phyloP scores from a whole-genome alignment of 2,888 invertebrate genomes.

The Stenolophus ochropezus region DNA sequence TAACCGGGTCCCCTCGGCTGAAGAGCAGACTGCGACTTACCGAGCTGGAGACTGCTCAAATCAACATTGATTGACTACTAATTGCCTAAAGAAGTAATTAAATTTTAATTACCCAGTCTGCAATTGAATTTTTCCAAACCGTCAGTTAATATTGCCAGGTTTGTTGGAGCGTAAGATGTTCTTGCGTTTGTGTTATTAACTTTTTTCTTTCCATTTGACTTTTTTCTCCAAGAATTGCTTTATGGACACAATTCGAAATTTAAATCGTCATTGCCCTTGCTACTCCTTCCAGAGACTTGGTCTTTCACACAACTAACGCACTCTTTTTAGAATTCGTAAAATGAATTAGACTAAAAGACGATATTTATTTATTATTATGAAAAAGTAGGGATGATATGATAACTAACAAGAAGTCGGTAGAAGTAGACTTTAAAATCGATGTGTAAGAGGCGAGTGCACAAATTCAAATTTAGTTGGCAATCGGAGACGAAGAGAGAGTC shows the following conservation, averaged over 20 bases:
- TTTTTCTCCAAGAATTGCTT: constrained; percentile 10
- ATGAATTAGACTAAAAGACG: neutral
- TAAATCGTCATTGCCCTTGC: too few relatives aligned
- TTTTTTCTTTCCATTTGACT: constrained; percentile 39
- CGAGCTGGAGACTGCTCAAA: constrained; percentile 62
- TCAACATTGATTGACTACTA: constrained; percentile 73
- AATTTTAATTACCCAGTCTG: constrained; percentile 71
- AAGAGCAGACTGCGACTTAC: constrained; percentile 51
- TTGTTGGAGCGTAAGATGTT: constrained; percentile 45
- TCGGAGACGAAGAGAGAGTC: constrained; percentile 39
- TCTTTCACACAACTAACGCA: too few relatives aligned
- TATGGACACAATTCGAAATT: constrained; percentile 6
- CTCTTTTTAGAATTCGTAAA: too few relatives aligned
- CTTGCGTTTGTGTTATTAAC: constrained; percentile 58
- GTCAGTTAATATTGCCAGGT: constrained; percentile 55
- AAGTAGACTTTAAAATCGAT: constrained; percentile 1
- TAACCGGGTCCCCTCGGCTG: constrained; percentile 67
- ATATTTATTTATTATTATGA: neutral
- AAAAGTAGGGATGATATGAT: neutral
- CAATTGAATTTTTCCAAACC: constrained; percentile 64
- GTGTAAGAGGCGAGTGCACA: neutral
- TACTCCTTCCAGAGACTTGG: too few relatives aligned
- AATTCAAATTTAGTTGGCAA: constrained; percentile 45
- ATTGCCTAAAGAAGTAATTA: constrained; percentile 72
- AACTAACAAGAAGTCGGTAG: too few relatives aligned